Evolutionary conservation across 2,797 vertebrate genomes (phyloP).

Genomic region (Acrocephalus scirpaceus): DNA sequence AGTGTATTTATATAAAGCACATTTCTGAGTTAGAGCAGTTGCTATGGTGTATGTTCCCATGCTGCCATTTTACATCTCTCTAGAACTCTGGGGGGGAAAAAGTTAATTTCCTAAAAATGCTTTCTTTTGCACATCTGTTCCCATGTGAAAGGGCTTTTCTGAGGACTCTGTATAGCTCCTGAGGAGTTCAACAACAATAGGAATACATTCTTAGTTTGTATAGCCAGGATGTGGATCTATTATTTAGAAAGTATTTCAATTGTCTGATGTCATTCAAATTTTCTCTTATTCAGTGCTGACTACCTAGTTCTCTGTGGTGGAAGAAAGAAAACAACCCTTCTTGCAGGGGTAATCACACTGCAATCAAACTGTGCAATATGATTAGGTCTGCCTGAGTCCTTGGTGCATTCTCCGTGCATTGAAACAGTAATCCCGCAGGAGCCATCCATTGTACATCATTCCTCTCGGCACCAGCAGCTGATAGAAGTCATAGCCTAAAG

Average conservation of each 20-base stretch:
- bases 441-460: not conserved
- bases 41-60: not conserved
- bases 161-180: not conserved
- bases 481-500: conserved; percentile 54
- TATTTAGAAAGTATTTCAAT: conserved; percentile 63
- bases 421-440: conserved; percentile 37
- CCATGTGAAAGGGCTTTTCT: conserved; percentile 12
- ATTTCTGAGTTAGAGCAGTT: not conserved
- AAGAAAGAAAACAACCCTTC: conserved; percentile 55
- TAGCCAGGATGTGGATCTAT: conserved; percentile 34
- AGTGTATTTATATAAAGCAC: not conserved
- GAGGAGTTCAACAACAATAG: conserved; percentile 38
- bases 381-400: conserved; percentile 53
- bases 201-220: conserved; percentile 31
- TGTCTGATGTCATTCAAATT: conserved; percentile 64
- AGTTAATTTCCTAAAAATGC: conserved; percentile 40
- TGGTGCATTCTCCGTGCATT: conserved; percentile 34
- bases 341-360: conserved; percentile 54
- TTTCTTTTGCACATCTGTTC: conserved; percentile 13
- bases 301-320: conserved; percentile 2
- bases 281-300: conserved; percentile 44
- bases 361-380: conserved; percentile 57
- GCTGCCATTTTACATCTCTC: conserved; percentile 21
- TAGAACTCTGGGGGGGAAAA: not conserved
- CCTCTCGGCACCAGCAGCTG: conserved; percentile 4